These are phyloP conservation scores for Lates japonicus DNA, from an alignment of 2,797 vertebrate species.

Conservation along the genomic window DNA sequence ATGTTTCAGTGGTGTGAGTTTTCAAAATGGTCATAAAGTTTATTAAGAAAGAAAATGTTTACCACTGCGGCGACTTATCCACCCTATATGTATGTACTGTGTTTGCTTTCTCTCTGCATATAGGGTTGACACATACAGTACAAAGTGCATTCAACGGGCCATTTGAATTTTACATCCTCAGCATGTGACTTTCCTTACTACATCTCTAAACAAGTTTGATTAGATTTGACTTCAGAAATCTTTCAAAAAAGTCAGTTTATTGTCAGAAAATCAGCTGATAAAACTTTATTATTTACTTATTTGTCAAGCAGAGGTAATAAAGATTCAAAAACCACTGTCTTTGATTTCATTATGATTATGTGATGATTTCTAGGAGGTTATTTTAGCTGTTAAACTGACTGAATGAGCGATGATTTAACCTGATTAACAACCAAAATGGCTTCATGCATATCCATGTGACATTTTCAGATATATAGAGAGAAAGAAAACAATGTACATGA, in stretches of 20 bases:
- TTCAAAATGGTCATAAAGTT: background rate
- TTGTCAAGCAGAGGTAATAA: background rate
- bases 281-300: background rate
- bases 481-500: conserved; percentile 7
- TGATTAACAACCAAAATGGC: background rate
- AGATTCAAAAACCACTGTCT: background rate
- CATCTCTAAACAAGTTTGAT: background rate
- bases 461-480: background rate
- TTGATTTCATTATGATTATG: background rate
- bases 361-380: background rate
- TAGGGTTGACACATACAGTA: background rate
- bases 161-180: background rate
- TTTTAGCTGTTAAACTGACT: background rate
- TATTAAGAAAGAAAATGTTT: background rate
- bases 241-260: background rate
- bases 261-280: background rate
- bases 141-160: background rate
- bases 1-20: conserved; percentile 5
- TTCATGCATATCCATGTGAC: background rate
- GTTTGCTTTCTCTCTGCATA: background rate
- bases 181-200: background rate
- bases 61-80: background rate
- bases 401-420: background rate
- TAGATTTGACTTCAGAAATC: background rate
- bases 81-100: background rate